Evolutionary conservation across 2,797 vertebrate species (phyloP), one percentile per base, ranked within the genome.

Genomic region (Semotilus atromaculatus): DNA sequence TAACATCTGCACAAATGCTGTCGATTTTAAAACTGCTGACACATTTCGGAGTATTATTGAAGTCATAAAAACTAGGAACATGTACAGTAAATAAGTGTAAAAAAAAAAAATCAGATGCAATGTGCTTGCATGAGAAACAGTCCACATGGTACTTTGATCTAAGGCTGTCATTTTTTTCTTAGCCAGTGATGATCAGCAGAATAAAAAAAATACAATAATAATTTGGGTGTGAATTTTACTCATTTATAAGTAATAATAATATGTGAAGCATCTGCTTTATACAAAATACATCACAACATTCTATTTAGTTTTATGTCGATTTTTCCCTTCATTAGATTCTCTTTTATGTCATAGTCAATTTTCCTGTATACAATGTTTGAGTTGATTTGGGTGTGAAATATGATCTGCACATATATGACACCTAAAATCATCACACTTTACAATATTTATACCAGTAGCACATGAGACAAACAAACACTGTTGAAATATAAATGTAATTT

Each of bases 161-260:
- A 90, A 93, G 88, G 85, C 87, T 92, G 89, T 92, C 89, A 88
- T 90, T 91, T 45, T 45, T 89, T 93, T 89, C 81, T 89, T 86
- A 91, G 92, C 82, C 90, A 88, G 88, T 88, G 76, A 89, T 86
- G 84, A 92, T 82, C 87, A 88, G 86, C 88, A 89, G 85, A 95
- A 95, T 94, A 95, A 95, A 94, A 34, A 82, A 90, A 62, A 92
- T 90, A 90, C 91, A 91, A 91, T 91, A 91, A 81, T 91, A 81
- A 68, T 36, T 19, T 38, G 9, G 36, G 8, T 26, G 72, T 31
- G 72, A 40, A 55, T 66, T 40, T 58, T 19, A 21, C 26, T 62
- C 36, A 5, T 58, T 26, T 13, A 29, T 29, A 62, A 16, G 58
- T 48, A 45, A 62, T n/a, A 45, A 62, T n/a, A 51, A 31, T 6